These are phyloP conservation scores for Psococerastis gibbosa DNA, from an alignment of 2,888 invertebrate genomes.

Conservation along the genomic window DNA sequence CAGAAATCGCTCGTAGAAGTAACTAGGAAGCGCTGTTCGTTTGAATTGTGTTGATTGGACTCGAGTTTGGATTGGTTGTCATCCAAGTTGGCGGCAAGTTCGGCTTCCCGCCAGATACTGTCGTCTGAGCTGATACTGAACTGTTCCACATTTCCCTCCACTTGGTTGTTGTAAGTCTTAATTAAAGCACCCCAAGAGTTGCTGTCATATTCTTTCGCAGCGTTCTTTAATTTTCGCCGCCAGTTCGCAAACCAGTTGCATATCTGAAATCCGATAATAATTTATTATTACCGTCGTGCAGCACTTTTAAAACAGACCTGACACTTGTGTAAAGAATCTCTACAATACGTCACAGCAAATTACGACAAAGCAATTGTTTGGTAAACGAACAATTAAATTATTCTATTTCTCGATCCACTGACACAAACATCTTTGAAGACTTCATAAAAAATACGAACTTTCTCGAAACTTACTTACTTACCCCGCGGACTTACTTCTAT, in stretches of 20 bases:
- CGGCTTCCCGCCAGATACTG: slow-evolving; percentile 59
- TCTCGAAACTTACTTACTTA: too few species aligned
- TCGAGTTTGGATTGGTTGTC: neutral
- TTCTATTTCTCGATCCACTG: too few species aligned
- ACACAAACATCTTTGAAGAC: too few species aligned
- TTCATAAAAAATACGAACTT: too few species aligned
- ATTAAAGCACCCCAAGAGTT: slow-evolving; percentile 57
- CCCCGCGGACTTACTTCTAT: too few species aligned
- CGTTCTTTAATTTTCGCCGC: slow-evolving; percentile 58
- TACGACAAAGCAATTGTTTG: too few species aligned
- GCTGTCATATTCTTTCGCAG: slow-evolving; percentile 44
- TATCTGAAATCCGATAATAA: slow-evolving; percentile 29
- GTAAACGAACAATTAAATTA: too few species aligned
- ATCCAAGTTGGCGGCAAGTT: slow-evolving; percentile 18
- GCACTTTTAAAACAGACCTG: too few species aligned
- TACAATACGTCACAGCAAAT: too few species aligned
- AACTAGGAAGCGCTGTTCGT: slow-evolving; percentile 25
- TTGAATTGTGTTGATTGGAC: neutral
- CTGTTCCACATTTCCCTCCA: slow-evolving; percentile 59
- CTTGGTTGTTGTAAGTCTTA: slow-evolving; percentile 49
- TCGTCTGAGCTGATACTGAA: slow-evolving; percentile 61
- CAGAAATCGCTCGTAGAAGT: slow-evolving; percentile 25
- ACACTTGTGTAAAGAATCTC: too few species aligned
- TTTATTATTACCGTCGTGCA: too few species aligned
- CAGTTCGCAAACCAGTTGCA: slow-evolving; percentile 75